phyloP scores from a whole-genome alignment of 1,140 invertebrate species.

The Aphelenchoides besseyi region DNA sequence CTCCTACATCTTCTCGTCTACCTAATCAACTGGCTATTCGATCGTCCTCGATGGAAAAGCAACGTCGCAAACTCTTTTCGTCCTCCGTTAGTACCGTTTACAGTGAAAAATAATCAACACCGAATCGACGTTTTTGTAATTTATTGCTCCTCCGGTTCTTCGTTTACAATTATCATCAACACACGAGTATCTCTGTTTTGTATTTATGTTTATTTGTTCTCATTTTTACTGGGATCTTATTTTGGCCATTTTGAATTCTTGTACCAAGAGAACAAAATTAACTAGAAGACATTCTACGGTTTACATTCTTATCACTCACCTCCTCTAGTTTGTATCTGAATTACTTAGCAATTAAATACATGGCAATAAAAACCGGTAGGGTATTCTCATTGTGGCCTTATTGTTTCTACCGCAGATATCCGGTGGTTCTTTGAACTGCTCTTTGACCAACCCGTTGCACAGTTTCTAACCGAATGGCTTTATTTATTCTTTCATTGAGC shows the following conservation, averaged over 20 bases:
- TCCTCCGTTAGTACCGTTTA: conserved; percentile 51
- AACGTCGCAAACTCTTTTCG: conserved; percentile 46
- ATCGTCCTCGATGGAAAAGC: conserved; percentile 53
- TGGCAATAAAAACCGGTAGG: not conserved
- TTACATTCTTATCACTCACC: too few species aligned
- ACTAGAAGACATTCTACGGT: too few species aligned
- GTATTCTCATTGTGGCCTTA: not conserved
- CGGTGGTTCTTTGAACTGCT: not conserved
- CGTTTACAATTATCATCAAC: not conserved
- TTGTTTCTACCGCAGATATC: not conserved
- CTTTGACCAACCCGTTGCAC: not conserved
- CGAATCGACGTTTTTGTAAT: not conserved
- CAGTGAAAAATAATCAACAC: conserved; percentile 33
- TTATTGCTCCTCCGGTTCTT: not conserved
- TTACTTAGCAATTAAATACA: not conserved
- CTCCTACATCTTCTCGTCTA: conserved; percentile 18
- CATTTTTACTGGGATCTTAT: not conserved
- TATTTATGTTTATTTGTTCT: not conserved
- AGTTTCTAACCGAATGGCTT: not conserved
- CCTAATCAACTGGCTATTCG: conserved; percentile 36
- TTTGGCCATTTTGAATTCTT: too few species aligned
- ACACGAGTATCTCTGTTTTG: not conserved
- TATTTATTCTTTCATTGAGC: not conserved
- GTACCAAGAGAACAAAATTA: too few species aligned
- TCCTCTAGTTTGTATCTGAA: too few species aligned